Percentiles rank a stretch among this genome's conserved stretches.
Conservation (phyloP, 2,113 vertebrate species). For the Gobio gobio region DNA sequence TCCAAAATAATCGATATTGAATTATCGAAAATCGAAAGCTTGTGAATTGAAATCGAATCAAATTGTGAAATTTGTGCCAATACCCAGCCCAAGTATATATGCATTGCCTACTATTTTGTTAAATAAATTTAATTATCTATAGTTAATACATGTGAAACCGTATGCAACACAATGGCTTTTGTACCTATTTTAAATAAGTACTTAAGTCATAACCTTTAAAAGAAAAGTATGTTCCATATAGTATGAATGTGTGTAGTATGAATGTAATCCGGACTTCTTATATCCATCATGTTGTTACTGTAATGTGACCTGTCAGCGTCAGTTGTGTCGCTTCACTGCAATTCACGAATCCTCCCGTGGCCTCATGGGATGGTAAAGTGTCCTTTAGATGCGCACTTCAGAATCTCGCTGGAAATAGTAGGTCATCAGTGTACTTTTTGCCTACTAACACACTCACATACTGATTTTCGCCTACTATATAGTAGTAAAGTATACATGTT, state of each 20-base stretch:
- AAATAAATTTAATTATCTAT: not conserved
- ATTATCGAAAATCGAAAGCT: no score
- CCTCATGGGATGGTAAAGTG: not conserved
- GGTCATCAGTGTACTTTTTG: not conserved
- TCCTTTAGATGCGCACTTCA: not conserved
- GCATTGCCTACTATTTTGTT: no score
- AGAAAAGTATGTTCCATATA: not conserved
- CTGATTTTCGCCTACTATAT: not conserved
- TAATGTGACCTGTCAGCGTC: not conserved
- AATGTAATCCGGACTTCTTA: not conserved
- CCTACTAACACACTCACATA: not conserved
- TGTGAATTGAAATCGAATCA: no score
- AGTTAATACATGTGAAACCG: not conserved
- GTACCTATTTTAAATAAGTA: not conserved
- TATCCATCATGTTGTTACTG: not conserved
- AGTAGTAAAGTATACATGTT: not conserved
- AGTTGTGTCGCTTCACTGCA: not conserved
- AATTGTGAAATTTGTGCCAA: no score
- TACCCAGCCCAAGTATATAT: no score
- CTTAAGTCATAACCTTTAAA: not conserved
- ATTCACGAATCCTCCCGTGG: not conserved
- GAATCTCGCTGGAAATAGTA: not conserved
- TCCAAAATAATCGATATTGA: no score
- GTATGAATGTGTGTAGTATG: not conserved
- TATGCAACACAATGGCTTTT: not conserved